Conservation (phyloP, 1,140 invertebrate species). For the Drosophila pruinosa region DNA sequence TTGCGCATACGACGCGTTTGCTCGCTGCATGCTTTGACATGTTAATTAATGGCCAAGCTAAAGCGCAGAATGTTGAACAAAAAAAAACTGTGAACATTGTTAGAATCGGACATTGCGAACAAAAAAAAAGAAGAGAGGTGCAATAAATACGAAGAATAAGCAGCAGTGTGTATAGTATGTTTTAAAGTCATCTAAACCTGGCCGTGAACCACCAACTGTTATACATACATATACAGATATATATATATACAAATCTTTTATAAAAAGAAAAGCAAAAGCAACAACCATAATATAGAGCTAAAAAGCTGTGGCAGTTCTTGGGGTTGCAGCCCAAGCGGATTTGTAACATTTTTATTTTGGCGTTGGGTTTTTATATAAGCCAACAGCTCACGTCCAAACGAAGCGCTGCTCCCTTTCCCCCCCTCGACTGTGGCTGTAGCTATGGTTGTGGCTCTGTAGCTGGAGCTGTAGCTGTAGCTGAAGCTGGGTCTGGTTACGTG, state of each 20-base stretch:
- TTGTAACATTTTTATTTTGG: slow-evolving; percentile 49
- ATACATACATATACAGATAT: neutral
- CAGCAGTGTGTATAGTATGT: no score
- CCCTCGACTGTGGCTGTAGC: neutral
- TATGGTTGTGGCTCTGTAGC: neutral
- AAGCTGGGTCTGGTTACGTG: slow-evolving; percentile 50
- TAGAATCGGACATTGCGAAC: neutral
- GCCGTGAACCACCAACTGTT: neutral
- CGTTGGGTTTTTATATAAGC: slow-evolving; percentile 49
- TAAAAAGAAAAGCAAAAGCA: neutral
- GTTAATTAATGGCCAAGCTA: slow-evolving; percentile 47
- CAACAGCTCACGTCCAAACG: slow-evolving; percentile 27
- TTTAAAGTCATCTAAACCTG: neutral
- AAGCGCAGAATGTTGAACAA: slow-evolving; percentile 5
- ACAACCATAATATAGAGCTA: neutral
- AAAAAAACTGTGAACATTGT: neutral
- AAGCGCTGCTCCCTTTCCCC: neutral
- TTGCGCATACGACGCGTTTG: slow-evolving; percentile 38
- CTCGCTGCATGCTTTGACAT: slow-evolving; percentile 40
- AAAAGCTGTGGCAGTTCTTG: neutral
- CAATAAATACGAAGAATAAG: slow-evolving; percentile 36
- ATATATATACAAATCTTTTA: no score
- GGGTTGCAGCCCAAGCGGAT: slow-evolving; percentile 52
- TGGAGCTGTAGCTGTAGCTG: slow-evolving; percentile 5
- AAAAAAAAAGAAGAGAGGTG: slow-evolving; percentile 12